phyloP scores from a whole-genome alignment of 2,888 invertebrate genomes.

The Athripsodes cinereus region DNA sequence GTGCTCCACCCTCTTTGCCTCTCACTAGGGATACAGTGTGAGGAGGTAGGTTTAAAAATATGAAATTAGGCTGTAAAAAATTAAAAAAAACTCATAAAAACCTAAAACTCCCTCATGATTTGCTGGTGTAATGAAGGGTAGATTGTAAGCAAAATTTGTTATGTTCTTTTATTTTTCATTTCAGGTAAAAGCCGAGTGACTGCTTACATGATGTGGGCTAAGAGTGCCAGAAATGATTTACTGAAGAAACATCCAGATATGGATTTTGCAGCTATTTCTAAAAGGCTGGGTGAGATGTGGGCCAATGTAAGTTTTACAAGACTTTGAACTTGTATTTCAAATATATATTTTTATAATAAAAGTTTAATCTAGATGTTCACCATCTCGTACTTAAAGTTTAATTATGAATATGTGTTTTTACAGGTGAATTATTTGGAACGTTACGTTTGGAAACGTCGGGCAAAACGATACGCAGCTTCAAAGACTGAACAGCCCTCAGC shows the following conservation, averaged over 20 bases:
- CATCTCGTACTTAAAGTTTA: not conserved
- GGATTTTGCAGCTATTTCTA: constrained; percentile 80
- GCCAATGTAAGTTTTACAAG: constrained; percentile 55
- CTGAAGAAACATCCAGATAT: constrained; percentile 66
- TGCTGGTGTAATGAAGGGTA: too few relatives aligned
- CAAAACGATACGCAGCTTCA: constrained; percentile 59
- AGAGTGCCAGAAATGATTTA: constrained; percentile 70
- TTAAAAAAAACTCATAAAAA: too few relatives aligned
- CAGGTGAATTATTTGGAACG: constrained; percentile 57
- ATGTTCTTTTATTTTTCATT: too few relatives aligned
- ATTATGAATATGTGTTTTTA: constrained; percentile 11
- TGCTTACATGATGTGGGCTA: constrained; percentile 89
- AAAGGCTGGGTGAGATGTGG: constrained; percentile 84
- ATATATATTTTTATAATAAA: not conserved
- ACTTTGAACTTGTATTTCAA: not conserved
- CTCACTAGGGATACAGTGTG: too few relatives aligned
- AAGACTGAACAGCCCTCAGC: constrained; percentile 22
- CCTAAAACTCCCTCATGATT: too few relatives aligned
- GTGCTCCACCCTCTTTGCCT: too few relatives aligned
- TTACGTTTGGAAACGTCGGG: constrained; percentile 74
- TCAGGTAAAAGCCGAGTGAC: constrained; percentile 68
- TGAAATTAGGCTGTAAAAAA: too few relatives aligned
- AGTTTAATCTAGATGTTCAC: not conserved
- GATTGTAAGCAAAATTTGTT: not conserved
- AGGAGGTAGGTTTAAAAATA: too few relatives aligned